phyloP scores from a whole-genome alignment of 2,113 vertebrate species.

The Lepus timidus region DNA sequence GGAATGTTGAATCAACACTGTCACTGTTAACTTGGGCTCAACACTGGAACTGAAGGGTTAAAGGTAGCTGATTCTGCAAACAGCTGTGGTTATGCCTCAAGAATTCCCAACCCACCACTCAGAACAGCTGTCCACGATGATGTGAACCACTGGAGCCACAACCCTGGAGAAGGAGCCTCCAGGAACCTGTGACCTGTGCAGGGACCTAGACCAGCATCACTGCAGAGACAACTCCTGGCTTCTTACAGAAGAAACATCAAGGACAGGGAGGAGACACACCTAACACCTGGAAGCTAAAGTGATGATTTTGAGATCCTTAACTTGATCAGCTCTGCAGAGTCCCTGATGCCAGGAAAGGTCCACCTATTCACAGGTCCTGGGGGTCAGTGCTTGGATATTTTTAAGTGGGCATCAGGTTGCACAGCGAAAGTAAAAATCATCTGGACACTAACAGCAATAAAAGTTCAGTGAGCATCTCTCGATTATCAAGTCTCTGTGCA shows the following conservation, averaged over 20 bases:
- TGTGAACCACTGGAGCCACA: not conserved
- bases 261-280: not conserved
- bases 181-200: not conserved
- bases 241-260: not conserved
- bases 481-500: constrained; percentile 26
- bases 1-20: not conserved
- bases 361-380: not conserved
- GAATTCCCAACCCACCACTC: not conserved
- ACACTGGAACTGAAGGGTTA: not conserved
- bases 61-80: not conserved
- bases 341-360: not conserved
- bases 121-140: not conserved
- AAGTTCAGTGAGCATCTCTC: not conserved
- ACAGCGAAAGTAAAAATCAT: not conserved
- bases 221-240: not conserved
- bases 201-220: not conserved
- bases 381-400: not conserved
- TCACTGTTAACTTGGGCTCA: not conserved
- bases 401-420: not conserved
- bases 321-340: not conserved
- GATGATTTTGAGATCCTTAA: not conserved
- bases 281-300: not conserved
- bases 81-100: not conserved
- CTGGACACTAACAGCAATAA: not conserved
- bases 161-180: not conserved